Evolutionary conservation across 2,797 vertebrate species (phyloP).

Genomic region (Varecia variegata): DNA sequence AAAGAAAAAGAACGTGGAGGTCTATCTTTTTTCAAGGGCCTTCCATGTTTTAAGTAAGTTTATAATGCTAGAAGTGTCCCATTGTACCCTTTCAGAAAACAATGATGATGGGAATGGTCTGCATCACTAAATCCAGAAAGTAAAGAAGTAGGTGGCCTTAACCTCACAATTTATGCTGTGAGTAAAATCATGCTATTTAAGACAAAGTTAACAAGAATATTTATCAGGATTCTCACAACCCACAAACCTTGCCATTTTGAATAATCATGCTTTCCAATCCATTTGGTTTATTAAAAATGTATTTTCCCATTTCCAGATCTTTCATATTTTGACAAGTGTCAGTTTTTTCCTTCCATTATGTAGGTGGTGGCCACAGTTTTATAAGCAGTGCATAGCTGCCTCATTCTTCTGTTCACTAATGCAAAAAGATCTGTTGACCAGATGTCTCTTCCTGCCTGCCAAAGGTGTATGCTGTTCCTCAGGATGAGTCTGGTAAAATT

Average conservation of each 20-base stretch:
- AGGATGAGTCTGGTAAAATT: not conserved
- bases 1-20: not conserved
- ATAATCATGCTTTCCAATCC: not conserved
- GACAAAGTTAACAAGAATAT: not conserved
- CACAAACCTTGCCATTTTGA: not conserved
- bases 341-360: not conserved
- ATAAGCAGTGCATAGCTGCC: not conserved
- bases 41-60: not conserved
- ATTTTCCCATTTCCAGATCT: not conserved
- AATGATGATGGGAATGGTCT: not conserved
- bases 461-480: not conserved
- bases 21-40: not conserved
- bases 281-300: not conserved
- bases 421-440: slow-evolving; percentile 23
- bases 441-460: not conserved
- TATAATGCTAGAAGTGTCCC: not conserved
- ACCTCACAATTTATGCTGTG: not conserved
- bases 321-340: not conserved
- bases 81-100: not conserved
- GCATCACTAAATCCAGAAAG: not conserved
- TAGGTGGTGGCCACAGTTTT: not conserved
- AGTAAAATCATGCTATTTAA: not conserved
- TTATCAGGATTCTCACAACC: not conserved
- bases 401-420: slow-evolving; percentile 7
- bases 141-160: not conserved